These are phyloP conservation scores for Pyrocoelia pectoralis DNA, from an alignment of 2,888 invertebrate species.

Conservation along the genomic window DNA sequence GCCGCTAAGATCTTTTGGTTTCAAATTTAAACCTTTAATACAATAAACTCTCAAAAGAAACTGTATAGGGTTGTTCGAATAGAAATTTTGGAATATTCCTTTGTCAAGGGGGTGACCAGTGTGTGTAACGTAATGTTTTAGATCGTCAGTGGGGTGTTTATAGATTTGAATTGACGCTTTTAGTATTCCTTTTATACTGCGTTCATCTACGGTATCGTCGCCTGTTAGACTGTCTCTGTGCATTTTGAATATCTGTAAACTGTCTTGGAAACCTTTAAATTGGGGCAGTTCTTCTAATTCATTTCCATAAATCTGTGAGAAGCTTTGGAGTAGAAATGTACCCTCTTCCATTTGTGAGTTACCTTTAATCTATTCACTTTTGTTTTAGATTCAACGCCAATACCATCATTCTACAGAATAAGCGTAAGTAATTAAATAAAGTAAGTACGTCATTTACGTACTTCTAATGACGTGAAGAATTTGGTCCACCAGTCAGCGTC, in stretches of 20 bases:
- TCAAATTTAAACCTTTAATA: slow-evolving; percentile 74
- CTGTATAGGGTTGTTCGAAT: slow-evolving; percentile 67
- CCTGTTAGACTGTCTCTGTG: slow-evolving; percentile 67
- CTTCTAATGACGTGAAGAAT: slow-evolving; percentile 60
- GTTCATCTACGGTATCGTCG: slow-evolving; percentile 61
- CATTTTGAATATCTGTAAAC: slow-evolving; percentile 69
- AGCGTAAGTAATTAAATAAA: too few species aligned
- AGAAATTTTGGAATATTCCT: slow-evolving; percentile 69
- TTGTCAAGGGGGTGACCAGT: slow-evolving; percentile 65
- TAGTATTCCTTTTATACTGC: slow-evolving; percentile 49
- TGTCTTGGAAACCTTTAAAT: slow-evolving; percentile 72
- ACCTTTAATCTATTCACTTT: too few species aligned
- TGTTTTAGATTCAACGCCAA: too few species aligned
- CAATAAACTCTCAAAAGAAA: slow-evolving; percentile 81
- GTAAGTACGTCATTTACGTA: not conserved
- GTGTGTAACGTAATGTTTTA: slow-evolving; percentile 61
- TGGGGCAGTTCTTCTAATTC: slow-evolving; percentile 75
- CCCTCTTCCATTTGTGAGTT: too few species aligned
- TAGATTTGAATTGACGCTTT: slow-evolving; percentile 62
- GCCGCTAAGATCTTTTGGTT: slow-evolving; percentile 73
- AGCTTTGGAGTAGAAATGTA: not conserved
- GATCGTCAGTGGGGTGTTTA: slow-evolving; percentile 70
- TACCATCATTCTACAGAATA: too few species aligned
- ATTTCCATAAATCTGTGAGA: slow-evolving; percentile 60
- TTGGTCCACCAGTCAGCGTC: slow-evolving; percentile 66